Percentiles rank a stretch among this genome's conserved stretches.
phyloP scores from a whole-genome alignment of 2,888 invertebrate species.

The Agrotis ipsilon region DNA sequence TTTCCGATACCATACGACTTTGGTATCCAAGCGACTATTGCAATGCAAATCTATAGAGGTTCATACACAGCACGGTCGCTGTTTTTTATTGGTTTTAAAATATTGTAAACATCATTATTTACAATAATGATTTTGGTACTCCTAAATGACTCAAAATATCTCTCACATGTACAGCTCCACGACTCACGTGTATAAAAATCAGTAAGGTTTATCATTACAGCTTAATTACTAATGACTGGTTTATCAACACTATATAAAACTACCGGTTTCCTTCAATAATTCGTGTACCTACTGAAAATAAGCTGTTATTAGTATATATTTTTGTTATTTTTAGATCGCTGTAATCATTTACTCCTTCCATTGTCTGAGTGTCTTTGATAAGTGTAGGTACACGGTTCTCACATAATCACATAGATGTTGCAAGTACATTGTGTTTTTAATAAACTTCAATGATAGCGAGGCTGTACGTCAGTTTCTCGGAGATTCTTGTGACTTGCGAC shows the following conservation, averaged over 20 bases:
- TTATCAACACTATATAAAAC: constrained; percentile 6
- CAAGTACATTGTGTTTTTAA: constrained; percentile 47
- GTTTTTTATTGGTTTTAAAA: too few relatives aligned
- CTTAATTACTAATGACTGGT: background rate
- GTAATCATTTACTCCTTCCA: constrained; percentile 33
- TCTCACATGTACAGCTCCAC: background rate
- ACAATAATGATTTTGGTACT: too few relatives aligned
- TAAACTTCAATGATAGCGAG: constrained; percentile 31
- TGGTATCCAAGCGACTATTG: too few relatives aligned
- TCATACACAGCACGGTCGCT: too few relatives aligned
- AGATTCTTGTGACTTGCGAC: constrained; percentile 17
- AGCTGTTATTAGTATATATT: constrained; percentile 24
- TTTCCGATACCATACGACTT: too few relatives aligned
- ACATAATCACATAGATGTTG: constrained; percentile 51
- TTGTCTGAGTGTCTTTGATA: constrained; percentile 42
- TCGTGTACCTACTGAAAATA: constrained; percentile 10
- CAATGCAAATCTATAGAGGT: too few relatives aligned
- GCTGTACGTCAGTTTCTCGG: constrained; percentile 25
- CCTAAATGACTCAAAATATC: background rate
- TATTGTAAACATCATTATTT: too few relatives aligned
- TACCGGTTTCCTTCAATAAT: constrained; percentile 18
- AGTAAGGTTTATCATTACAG: background rate
- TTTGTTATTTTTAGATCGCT: constrained; percentile 14
- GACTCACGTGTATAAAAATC: constrained; percentile 8
- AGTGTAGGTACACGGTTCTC: constrained; percentile 35